Evolutionary conservation across 2,888 invertebrate species (phyloP).

Genomic region (Tetragonisca angustula): DNA sequence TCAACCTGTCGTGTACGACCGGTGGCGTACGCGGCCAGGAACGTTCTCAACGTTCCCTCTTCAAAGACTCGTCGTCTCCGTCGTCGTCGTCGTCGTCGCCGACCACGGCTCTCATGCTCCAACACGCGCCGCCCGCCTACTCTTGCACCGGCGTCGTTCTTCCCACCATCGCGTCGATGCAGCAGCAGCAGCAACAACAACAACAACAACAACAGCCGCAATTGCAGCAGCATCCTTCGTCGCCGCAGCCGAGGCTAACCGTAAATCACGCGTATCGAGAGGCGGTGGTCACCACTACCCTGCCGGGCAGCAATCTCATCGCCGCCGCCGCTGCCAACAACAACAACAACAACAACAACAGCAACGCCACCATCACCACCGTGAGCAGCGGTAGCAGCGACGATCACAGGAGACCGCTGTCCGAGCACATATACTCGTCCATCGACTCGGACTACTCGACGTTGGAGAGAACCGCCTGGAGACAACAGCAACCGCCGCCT

Average conservation of each 20-base stretch:
- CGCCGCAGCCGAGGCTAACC: constrained; percentile 86
- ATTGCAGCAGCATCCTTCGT: constrained; percentile 87
- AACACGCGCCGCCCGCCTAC: constrained; percentile 85
- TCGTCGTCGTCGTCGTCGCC: constrained; percentile 56
- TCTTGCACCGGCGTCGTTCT: constrained; percentile 81
- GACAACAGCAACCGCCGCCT: constrained; percentile 85
- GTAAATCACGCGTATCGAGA: constrained; percentile 83
- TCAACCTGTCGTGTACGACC: constrained; percentile 80
- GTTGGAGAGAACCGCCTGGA: constrained; percentile 89
- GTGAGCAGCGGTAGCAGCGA: constrained; percentile 75
- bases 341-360: too few species aligned
- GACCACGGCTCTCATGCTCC: constrained; percentile 82
- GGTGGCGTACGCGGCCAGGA: constrained; percentile 77
- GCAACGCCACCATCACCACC: constrained; percentile 41
- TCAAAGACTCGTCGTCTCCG: constrained; percentile 75
- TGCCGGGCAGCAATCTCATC: constrained; percentile 76
- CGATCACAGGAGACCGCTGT: constrained; percentile 87
- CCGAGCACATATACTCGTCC: constrained; percentile 95
- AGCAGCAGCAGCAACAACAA: constrained; percentile 69
- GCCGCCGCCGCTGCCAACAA: constrained; percentile 14
- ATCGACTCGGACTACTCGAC: constrained; percentile 95
- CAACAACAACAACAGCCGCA: constrained; percentile 63
- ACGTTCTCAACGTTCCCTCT: constrained; percentile 83
- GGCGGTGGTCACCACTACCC: constrained; percentile 55
- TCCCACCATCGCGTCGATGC: constrained; percentile 69